phyloP scores from a whole-genome alignment of 2,113 vertebrate species.

The Scomber japonicus region DNA sequence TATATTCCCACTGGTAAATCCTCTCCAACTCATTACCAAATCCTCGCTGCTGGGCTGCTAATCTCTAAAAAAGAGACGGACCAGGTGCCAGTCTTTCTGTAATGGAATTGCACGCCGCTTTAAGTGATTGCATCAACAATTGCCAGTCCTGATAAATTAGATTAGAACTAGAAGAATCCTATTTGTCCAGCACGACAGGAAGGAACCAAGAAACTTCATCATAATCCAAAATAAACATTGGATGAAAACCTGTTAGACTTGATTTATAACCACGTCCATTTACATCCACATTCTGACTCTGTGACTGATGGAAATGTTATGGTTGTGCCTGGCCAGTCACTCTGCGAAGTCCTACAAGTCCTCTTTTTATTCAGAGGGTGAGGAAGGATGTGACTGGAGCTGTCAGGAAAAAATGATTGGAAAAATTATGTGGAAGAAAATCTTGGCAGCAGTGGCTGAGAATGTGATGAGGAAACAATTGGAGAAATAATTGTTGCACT shows the following conservation, averaged over 20 bases:
- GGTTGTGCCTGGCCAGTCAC: not conserved
- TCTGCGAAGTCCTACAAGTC: constrained; percentile 32
- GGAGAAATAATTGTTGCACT: constrained; percentile 21
- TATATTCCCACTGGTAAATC: constrained; percentile 77
- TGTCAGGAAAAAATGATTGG: constrained; percentile 49
- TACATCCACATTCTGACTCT: not conserved
- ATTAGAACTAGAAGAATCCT: constrained; percentile 50
- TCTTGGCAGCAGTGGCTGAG: constrained; percentile 22
- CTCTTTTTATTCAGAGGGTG: constrained; percentile 34
- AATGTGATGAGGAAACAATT: constrained; percentile 42
- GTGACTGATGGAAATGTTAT: constrained; percentile 1
- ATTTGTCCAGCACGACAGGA: not conserved
- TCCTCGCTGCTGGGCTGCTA: constrained; percentile 69
- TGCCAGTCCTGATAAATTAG: constrained; percentile 53
- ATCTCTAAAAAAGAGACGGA: constrained; percentile 66
- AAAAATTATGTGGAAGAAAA: constrained; percentile 36
- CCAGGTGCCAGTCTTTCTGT: constrained; percentile 70
- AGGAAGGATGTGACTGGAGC: constrained; percentile 45
- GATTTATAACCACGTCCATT: not conserved
- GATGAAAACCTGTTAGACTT: not conserved
- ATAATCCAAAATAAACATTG: not conserved
- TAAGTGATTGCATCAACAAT: constrained; percentile 74
- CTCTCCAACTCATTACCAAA: constrained; percentile 77
- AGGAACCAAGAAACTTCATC: constrained; percentile 27
- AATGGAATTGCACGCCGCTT: constrained; percentile 72